These are phyloP conservation scores for Panthera uncia DNA, from an alignment of 2,113 vertebrate species.

Conservation along the genomic window DNA sequence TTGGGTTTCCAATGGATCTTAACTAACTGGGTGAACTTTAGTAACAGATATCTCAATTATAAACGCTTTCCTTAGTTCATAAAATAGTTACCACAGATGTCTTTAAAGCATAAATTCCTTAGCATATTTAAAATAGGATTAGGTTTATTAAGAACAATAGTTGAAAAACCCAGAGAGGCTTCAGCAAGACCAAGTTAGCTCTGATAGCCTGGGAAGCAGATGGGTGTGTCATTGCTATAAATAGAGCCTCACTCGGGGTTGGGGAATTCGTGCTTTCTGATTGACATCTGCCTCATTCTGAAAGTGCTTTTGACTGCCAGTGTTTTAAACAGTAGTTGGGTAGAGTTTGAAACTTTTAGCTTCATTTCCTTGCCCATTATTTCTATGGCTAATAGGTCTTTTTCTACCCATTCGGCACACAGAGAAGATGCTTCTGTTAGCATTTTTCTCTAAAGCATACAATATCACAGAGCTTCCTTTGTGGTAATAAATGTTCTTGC, in stretches of 20 bases:
- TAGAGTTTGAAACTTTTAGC: neutral
- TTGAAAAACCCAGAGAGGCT: neutral
- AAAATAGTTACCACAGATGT: neutral
- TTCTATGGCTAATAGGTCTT: slow-evolving; percentile 34
- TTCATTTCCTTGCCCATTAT: slow-evolving; percentile 3
- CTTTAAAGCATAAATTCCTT: slow-evolving; percentile 14
- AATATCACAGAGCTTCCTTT: slow-evolving; percentile 13
- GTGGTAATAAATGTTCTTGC: slow-evolving; percentile 43
- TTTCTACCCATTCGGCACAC: slow-evolving; percentile 30
- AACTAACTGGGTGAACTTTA: neutral
- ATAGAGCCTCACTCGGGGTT: rapidly evolving
- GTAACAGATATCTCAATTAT: neutral
- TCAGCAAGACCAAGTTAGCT: neutral
- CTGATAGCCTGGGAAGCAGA: neutral
- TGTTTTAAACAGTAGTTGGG: slow-evolving; percentile 8
- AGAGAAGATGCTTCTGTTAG: slow-evolving; percentile 52
- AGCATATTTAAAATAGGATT: neutral
- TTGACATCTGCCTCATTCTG: neutral
- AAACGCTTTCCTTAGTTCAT: neutral
- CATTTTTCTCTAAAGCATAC: slow-evolving; percentile 20
- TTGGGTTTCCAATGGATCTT: neutral
- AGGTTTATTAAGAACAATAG: neutral
- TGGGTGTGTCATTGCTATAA: neutral
- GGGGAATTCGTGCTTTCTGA: neutral
- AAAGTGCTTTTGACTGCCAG: neutral